A percentile compares a stretch with the other conserved stretches of the same genome.
These are phyloP conservation scores for Dermatophagoides farinae DNA, from an alignment of 1,140 invertebrate species.

Conservation along the genomic window DNA sequence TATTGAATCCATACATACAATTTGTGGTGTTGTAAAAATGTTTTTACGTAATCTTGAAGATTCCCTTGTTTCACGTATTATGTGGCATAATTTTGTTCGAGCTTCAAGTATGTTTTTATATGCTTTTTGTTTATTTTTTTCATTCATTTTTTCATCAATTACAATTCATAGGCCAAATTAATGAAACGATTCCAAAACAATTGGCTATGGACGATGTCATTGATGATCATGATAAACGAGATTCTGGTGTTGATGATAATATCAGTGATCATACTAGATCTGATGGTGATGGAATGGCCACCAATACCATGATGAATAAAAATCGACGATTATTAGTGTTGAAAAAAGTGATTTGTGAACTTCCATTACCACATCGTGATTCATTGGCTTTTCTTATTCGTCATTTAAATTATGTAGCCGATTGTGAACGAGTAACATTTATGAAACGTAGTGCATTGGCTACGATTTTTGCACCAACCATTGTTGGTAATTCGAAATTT, in stretches of 20 bases:
- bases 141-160: background rate
- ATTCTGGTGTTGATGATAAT: too few species aligned
- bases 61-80: conserved; percentile 51
- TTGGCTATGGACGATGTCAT: background rate
- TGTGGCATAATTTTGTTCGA: conserved; percentile 52
- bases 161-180: conserved; percentile 25
- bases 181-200: conserved; percentile 20
- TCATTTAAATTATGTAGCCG: conserved; percentile 57
- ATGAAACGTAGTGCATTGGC: conserved; percentile 57
- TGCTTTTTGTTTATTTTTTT: background rate
- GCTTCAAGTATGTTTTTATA: conserved; percentile 31
- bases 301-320: too few species aligned
- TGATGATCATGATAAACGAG: background rate
- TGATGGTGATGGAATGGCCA: too few species aligned
- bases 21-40: conserved; percentile 69
- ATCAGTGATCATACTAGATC: too few species aligned
- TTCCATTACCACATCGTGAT: conserved; percentile 65
- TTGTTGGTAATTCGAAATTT: conserved; percentile 48
- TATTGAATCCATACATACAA: conserved; percentile 43
- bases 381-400: conserved; percentile 62
- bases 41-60: conserved; percentile 63
- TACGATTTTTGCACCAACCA: conserved; percentile 60
- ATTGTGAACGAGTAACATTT: conserved; percentile 40
- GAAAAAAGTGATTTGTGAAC: conserved; percentile 3
- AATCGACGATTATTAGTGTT: background rate